phyloP scores from a whole-genome alignment of 2,113 vertebrate species.

The Phyllostomus discolor region DNA sequence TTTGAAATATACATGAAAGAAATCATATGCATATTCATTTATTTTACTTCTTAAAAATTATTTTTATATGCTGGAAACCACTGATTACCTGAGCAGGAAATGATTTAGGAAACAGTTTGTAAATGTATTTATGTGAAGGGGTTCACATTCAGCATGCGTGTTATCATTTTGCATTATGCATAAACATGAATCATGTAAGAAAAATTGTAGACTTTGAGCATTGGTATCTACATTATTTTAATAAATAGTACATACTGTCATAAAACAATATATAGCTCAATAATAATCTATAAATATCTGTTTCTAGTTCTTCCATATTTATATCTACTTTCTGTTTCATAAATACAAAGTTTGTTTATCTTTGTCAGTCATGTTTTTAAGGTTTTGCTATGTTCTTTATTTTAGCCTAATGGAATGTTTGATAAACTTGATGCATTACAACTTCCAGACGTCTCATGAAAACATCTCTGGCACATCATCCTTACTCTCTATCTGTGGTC shows the following conservation, averaged over 20 bases:
- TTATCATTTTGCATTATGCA: neutral
- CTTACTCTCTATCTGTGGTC: neutral
- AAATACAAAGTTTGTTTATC: neutral
- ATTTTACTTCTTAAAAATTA: slow-evolving; percentile 18
- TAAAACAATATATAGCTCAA: neutral
- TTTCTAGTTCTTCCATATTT: neutral
- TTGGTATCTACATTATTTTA: slow-evolving; percentile 20
- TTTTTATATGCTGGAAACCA: slow-evolving; percentile 49
- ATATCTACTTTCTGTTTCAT: neutral
- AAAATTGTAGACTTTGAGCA: neutral
- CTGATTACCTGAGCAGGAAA: slow-evolving; percentile 48
- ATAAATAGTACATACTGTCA: neutral
- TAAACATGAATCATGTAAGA: neutral
- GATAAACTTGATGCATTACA: neutral
- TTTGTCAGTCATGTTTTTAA: neutral
- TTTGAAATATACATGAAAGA: neutral
- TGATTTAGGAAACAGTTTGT: slow-evolving; percentile 44
- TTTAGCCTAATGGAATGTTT: neutral
- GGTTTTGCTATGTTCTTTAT: neutral
- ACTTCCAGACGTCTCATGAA: neutral
- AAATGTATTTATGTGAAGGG: slow-evolving; percentile 62
- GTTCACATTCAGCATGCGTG: neutral
- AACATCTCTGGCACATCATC: neutral
- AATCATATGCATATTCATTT: neutral
- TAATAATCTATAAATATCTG: neutral